These are phyloP conservation scores for Salvelinus sp. DNA, from an alignment of 2,113 vertebrate genomes.

Conservation along the genomic window DNA sequence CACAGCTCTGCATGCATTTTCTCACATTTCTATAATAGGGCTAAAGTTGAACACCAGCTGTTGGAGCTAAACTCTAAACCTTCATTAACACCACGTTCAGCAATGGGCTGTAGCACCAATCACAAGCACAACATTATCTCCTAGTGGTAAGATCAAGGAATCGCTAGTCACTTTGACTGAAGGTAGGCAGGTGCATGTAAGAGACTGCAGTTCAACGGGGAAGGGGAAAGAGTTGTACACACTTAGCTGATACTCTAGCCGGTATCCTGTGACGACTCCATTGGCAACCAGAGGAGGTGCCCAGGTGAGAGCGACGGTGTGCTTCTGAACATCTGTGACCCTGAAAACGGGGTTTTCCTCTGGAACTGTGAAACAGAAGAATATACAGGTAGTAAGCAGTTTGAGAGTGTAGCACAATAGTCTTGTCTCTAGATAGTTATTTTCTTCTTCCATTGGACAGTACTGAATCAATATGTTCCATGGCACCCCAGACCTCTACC, in stretches of 20 bases:
- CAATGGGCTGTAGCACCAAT: too few species aligned
- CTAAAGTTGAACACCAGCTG: too few species aligned
- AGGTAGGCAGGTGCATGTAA: background rate
- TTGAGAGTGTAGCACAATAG: background rate
- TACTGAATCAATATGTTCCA: constrained; percentile 56
- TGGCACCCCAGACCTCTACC: constrained; percentile 11
- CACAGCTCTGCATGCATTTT: too few species aligned
- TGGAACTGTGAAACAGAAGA: constrained; percentile 76
- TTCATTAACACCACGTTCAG: too few species aligned
- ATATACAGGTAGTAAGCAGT: constrained; percentile 32
- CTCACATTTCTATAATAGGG: too few species aligned
- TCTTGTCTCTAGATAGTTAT: constrained; percentile 38
- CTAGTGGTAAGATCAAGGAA: constrained; percentile 1
- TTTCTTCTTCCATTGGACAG: constrained; percentile 30
- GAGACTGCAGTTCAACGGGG: background rate
- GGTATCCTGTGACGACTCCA: constrained; percentile 85
- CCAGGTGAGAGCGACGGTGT: constrained; percentile 84
- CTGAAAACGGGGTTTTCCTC: constrained; percentile 84
- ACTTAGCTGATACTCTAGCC: constrained; percentile 93
- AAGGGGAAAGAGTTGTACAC: constrained; percentile 59
- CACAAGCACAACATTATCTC: constrained; percentile 20
- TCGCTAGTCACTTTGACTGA: background rate
- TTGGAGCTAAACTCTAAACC: too few species aligned
- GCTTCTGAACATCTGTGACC: constrained; percentile 81
- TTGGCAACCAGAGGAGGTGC: constrained; percentile 83